Base-by-base conservation (phyloP, 2,113 vertebrate species). In the Rhea pennata region DNA sequence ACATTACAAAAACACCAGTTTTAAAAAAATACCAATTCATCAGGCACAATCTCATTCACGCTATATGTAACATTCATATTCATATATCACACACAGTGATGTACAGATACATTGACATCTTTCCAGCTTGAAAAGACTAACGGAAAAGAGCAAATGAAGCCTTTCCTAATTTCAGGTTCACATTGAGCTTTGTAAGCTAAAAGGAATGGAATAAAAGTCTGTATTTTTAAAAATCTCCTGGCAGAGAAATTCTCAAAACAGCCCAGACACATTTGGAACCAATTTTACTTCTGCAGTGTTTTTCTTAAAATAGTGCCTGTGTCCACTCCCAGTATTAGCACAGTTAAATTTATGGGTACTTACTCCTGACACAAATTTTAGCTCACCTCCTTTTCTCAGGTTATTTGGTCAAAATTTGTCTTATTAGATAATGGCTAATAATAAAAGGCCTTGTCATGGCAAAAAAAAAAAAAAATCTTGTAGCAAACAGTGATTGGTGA, bases 321-420 rank as follows among this genome's bases (percentile, higher is more conserved):
- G 3, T 88, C 62, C 40, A 74, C 64, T 46, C 14, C 1, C 67
- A 72, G 61, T 5, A 91, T 66, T 89, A 93, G 46, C 15, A 48
- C 15, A 67, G 76, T 23, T 83, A 59, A 83, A 93, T 92, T 95
- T 95, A 95, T 85, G 48, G 46, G 51, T 19, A 42, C 9, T 76
- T 19, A 42, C 9, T 76, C 42, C 50, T 69, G 44, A 65, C 7
- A 1, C 36, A 96, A 74, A 90, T 90, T 95, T 93, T 86, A 95
- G 65, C 73, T 90, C 59, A 76, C 74, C 74, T 69, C 65, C 76
- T 95, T 69, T 88, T 70, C 56, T 59, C 70, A 88, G 59, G 84
- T 95, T 95, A 93, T 76, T 95, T 3, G 74, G 83, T 95, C 83
- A 93, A 90, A 59, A 95, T 95, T 76, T 87, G 85, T 92, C 88